phyloP scores from a whole-genome alignment of 2,888 invertebrate genomes.

The Miltochrista miniata region DNA sequence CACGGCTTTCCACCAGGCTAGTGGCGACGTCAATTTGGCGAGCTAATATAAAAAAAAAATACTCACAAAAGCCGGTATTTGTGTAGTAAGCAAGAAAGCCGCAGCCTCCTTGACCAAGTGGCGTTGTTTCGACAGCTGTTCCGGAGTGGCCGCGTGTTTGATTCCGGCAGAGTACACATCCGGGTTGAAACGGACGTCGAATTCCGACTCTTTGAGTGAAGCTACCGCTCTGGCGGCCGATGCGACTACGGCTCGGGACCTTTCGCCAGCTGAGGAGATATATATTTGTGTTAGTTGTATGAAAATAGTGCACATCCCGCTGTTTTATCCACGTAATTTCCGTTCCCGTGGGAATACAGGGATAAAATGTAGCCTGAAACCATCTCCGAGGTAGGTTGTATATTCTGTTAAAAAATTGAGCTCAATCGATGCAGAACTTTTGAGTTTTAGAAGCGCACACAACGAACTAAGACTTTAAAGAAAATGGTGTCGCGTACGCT shows the following conservation, averaged over 20 bases:
- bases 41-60: not conserved
- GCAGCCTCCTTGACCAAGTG: conserved; percentile 97
- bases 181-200: conserved; percentile 98
- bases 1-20: no score
- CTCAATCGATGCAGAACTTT: no score
- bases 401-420: no score
- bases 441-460: no score
- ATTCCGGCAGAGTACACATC: conserved; percentile 99
- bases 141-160: conserved; percentile 88
- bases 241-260: conserved; percentile 93
- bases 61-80: conserved; percentile 97
- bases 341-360: not conserved
- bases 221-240: conserved; percentile 96
- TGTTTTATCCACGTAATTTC: not conserved
- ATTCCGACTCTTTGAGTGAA: conserved; percentile 97
- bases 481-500: no score
- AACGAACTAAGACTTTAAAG: no score
- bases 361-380: not conserved
- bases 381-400: no score
- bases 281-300: not conserved
- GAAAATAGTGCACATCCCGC: not conserved
- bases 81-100: conserved; percentile 95
- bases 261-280: conserved; percentile 85
- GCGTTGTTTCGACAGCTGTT: conserved; percentile 90
- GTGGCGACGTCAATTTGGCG: no score